These are phyloP conservation scores for Nineta flava DNA, from an alignment of 2,888 invertebrate genomes.

Conservation along the genomic window DNA sequence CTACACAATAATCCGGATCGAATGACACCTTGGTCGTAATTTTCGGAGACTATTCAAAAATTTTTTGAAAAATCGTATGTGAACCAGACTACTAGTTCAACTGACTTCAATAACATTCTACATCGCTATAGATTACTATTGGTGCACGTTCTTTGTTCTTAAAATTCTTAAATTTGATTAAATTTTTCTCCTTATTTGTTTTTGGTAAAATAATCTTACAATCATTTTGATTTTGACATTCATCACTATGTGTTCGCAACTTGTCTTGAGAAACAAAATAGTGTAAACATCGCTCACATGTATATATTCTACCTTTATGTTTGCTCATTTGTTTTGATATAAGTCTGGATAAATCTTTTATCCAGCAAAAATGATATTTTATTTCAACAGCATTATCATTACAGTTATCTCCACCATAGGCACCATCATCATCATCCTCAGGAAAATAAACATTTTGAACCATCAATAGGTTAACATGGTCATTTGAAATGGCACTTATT, in stretches of 20 bases:
- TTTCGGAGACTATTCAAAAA: too few species aligned
- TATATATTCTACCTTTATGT: conserved; percentile 3
- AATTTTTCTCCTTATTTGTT: conserved; percentile 7
- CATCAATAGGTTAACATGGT: neutral
- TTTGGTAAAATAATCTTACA: conserved; percentile 1
- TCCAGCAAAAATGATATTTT: neutral
- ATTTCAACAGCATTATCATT: neutral
- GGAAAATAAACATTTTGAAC: too few species aligned
- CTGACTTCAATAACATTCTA: conserved; percentile 7
- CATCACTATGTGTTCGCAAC: conserved; percentile 4
- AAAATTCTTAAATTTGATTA: conserved; percentile 10
- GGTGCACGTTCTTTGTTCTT: conserved; percentile 7
- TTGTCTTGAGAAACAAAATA: conserved; percentile 8
- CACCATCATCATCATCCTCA: neutral
- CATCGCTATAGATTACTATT: conserved; percentile 10
- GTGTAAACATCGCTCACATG: conserved; percentile 11
- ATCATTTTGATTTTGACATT: neutral
- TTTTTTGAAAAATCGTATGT: too few species aligned
- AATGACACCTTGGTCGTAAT: too few species aligned
- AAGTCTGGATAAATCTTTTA: neutral
- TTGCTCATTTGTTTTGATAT: neutral
- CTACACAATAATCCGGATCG: too few species aligned
- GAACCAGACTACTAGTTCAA: too few species aligned
- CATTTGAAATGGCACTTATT: too few species aligned
- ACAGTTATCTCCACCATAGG: neutral